A percentile compares a stretch with the other conserved stretches of the same genome.
Evolutionary conservation across 2,113 vertebrate genomes (phyloP).

Genomic region (Malurus cyaneus): DNA sequence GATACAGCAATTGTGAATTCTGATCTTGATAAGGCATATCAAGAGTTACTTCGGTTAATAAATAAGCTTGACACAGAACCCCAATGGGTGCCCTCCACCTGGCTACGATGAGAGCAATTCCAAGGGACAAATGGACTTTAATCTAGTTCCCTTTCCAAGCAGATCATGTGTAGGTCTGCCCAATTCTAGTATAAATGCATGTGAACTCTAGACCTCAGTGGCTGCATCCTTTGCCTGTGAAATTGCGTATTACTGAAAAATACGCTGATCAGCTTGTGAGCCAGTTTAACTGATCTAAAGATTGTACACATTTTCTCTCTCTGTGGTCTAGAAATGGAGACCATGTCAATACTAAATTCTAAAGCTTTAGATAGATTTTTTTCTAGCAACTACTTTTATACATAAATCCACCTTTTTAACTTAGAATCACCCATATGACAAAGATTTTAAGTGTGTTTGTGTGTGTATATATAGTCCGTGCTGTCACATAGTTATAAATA

Average conservation of each 20-base stretch:
- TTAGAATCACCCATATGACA: constrained; percentile 34
- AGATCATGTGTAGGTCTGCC: not conserved
- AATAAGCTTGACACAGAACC: constrained; percentile 95
- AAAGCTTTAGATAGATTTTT: constrained; percentile 41
- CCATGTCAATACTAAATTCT: constrained; percentile 52
- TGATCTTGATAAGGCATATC: constrained; percentile 88
- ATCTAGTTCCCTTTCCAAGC: not conserved
- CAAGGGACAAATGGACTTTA: constrained; percentile 9
- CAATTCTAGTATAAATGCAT: not conserved
- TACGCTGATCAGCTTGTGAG: not conserved
- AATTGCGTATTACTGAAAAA: not conserved
- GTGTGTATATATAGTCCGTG: constrained; percentile 39
- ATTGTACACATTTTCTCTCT: constrained; percentile 25
- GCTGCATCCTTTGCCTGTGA: constrained; percentile 13
- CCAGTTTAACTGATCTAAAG: not conserved
- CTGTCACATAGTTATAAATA: constrained; percentile 70
- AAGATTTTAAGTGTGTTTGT: constrained; percentile 32
- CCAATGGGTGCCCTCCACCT: constrained; percentile 96
- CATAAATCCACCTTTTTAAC: constrained; percentile 42
- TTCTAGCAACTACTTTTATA: constrained; percentile 55
- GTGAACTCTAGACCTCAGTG: not conserved
- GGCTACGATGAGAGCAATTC: constrained; percentile 80
- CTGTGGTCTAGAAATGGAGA: constrained; percentile 44
- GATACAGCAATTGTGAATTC: constrained; percentile 89
- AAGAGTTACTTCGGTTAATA: constrained; percentile 87